A percentile compares a stretch with the other conserved stretches of the same genome.
These are phyloP conservation scores for Plebejus anna DNA, from an alignment of 2,888 invertebrate species.

Conservation along the genomic window DNA sequence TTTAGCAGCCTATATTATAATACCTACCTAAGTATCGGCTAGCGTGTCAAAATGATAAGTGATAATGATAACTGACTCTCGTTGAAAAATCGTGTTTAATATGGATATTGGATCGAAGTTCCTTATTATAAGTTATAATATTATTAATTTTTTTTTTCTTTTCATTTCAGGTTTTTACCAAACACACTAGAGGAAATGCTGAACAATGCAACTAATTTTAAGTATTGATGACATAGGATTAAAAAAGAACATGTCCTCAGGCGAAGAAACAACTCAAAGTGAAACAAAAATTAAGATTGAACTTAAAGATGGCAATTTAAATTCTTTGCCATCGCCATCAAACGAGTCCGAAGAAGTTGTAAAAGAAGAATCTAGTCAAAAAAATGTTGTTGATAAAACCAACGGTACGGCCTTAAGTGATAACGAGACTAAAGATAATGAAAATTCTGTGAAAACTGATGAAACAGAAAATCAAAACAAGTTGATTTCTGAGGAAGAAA, in stretches of 20 bases:
- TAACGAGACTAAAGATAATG: not conserved
- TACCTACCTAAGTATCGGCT: no score
- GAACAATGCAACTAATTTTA: constrained; percentile 71
- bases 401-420: not conserved
- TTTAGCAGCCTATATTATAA: no score
- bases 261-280: constrained; percentile 47
- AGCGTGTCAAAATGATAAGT: no score
- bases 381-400: constrained; percentile 1
- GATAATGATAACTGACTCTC: no score
- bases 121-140: no score
- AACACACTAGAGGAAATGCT: constrained; percentile 49
- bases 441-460: not conserved
- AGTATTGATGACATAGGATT: constrained; percentile 53
- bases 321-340: not conserved
- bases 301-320: constrained; percentile 42
- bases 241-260: constrained; percentile 56
- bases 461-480: not conserved
- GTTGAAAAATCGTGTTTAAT: no score
- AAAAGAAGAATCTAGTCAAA: constrained; percentile 15
- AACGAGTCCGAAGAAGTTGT: constrained; percentile 45
- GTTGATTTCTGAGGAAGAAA: not conserved
- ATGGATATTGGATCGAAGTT: no score
- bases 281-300: constrained; percentile 46
- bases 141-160: constrained; percentile 30
- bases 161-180: constrained; percentile 47